A percentile compares a stretch with the other conserved stretches of the same genome.
Evolutionary conservation across 2,888 invertebrate genomes (phyloP).

Genomic region (Allacma fusca): DNA sequence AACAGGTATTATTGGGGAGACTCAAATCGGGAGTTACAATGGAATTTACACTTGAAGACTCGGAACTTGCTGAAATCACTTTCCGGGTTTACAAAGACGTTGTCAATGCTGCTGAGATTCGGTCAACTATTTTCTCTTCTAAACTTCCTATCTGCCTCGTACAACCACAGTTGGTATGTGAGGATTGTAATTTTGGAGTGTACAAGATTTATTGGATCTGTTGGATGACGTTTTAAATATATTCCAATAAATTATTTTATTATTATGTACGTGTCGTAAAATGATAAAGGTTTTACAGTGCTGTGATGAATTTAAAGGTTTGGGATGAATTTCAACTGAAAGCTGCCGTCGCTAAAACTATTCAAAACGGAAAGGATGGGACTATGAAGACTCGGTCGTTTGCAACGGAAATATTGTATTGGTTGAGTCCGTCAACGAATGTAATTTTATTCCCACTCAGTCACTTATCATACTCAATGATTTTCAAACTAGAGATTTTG

Average conservation of each 20-base stretch:
- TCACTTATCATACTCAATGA: no score
- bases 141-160: neutral
- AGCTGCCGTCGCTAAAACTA: neutral
- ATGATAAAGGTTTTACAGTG: no score
- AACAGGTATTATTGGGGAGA: no score
- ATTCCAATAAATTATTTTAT: no score
- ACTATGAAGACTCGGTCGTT: slow-evolving; percentile 1
- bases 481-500: no score
- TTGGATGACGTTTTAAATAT: no score
- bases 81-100: neutral
- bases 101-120: neutral
- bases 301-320: neutral
- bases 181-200: no score
- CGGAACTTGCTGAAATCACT: no score
- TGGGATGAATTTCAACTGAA: neutral
- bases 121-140: neutral
- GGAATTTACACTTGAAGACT: no score
- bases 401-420: slow-evolving; percentile 5
- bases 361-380: neutral
- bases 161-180: neutral
- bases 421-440: neutral
- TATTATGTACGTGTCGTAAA: no score
- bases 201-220: no score
- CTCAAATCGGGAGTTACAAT: no score
- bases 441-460: neutral